phyloP scores from a whole-genome alignment of 2,113 vertebrate species.

The Prietella phreatophila region DNA sequence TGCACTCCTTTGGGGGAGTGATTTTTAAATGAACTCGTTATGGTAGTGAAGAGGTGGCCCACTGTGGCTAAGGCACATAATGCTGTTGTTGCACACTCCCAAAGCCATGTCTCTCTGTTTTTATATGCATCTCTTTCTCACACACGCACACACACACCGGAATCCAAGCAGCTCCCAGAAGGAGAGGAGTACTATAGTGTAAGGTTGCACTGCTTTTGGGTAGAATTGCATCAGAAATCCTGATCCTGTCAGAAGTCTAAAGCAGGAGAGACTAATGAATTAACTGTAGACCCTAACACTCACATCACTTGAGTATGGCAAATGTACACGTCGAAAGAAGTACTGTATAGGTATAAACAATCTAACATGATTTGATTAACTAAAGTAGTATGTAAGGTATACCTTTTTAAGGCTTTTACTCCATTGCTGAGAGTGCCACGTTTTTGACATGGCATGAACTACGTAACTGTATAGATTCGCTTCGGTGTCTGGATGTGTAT shows the following conservation, averaged over 20 bases:
- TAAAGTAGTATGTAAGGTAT: neutral
- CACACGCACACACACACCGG: constrained; percentile 9
- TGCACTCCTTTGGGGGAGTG: constrained; percentile 32
- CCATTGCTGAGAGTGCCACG: neutral
- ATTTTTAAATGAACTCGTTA: constrained; percentile 52
- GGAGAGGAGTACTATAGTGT: neutral
- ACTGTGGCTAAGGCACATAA: constrained; percentile 31
- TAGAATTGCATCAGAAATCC: constrained; percentile 43
- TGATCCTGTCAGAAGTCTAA: constrained; percentile 23
- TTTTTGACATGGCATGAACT: neutral
- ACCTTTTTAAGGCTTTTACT: too few species aligned
- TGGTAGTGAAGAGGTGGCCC: constrained; percentile 29
- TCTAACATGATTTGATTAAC: too few species aligned
- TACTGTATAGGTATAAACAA: too few species aligned
- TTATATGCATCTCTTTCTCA: constrained; percentile 10
- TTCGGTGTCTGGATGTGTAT: neutral
- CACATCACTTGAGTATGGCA: neutral
- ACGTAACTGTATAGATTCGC: too few species aligned
- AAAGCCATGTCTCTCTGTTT: constrained; percentile 15
- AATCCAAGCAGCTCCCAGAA: constrained; percentile 12
- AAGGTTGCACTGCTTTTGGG: constrained; percentile 32
- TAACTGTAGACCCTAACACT: neutral
- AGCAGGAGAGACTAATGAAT: neutral
- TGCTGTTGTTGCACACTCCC: constrained; percentile 15
- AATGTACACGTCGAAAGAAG: too few species aligned